Evolutionary conservation across 2,797 vertebrate genomes (phyloP), one percentile per base, ranked within the genome.

Genomic region (Lagodon rhomboides): DNA sequence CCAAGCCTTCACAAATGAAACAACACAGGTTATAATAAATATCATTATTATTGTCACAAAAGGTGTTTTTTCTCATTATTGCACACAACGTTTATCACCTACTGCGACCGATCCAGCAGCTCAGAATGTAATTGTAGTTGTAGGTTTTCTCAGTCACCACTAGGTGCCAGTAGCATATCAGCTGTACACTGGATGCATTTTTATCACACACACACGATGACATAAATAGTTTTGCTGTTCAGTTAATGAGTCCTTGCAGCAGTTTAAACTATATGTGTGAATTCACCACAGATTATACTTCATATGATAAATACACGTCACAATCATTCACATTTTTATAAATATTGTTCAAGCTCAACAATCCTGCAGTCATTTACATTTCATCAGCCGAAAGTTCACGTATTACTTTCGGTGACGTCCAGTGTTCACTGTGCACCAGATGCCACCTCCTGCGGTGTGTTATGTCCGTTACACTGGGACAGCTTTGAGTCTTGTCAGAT

Each of bases 111-210:
- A 38, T 38, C 38, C 65, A 49, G 25, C 18, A 4, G 12, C 18
- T 68, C 12, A 41, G 41, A 27, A 62, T 30, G 0, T 12, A 10
- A 2, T 7, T 30, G 51, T 62, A 1, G 7, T 15, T 73, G 8
- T 53, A 68, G 0, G 0, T 65, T 55, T 23, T 38, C 15, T 0
- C 2, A 9, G 3, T 46, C n/a, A 49, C 75, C 91, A 81, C 78
- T 76, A n/a, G 85, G 66, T 79, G 91, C 82, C 87, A 88, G 79
- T 84, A 85, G 58, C 38, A 65, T 60, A 84, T 49, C 49, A 82
- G 53, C 25, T 44, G 38, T 27, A 43, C 1, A 43, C 51, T 60
- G 9, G 16, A 25, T 62, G 4, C n/a, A n/a, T 34, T 56, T 68
- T 50, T 12, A n/a, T 41, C 22, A 44, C 38, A 63, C 23, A 63